These are phyloP conservation scores for Lycodopsis pacificus DNA, from an alignment of 2,797 vertebrate species.

Conservation along the genomic window DNA sequence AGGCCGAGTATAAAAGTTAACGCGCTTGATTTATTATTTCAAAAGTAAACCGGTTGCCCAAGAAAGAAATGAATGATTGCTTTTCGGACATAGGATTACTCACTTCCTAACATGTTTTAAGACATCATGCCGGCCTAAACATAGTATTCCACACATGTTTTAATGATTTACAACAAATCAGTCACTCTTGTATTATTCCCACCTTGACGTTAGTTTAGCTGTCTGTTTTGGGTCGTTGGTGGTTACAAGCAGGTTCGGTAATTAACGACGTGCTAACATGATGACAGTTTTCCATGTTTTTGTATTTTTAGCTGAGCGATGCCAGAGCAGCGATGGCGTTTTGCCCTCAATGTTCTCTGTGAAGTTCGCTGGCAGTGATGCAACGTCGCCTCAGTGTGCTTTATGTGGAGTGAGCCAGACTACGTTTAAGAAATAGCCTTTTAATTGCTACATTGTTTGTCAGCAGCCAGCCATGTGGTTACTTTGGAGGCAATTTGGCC, in stretches of 20 bases:
- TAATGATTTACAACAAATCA: neutral
- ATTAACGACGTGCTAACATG: neutral
- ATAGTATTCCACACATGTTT: neutral
- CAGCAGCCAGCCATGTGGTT: neutral
- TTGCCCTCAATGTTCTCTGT: no score
- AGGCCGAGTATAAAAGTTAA: conserved; percentile 28
- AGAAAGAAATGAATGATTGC: conserved; percentile 29
- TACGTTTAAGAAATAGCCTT: neutral
- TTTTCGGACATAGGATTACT: no score
- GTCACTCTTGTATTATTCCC: neutral
- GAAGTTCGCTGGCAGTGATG: no score
- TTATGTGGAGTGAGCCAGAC: no score
- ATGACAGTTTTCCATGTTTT: no score
- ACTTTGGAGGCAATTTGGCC: neutral
- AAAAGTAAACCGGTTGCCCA: conserved; percentile 24
- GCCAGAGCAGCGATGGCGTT: no score
- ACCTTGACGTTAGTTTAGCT: neutral
- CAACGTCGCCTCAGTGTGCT: no score
- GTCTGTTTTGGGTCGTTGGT: neutral
- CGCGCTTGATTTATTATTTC: conserved; percentile 34
- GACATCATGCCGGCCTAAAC: neutral
- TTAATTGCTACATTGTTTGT: neutral
- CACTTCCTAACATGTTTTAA: neutral
- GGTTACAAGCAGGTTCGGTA: neutral
- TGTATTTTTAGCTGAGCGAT: no score